Base-by-base conservation (phyloP, 53 echinoderm and acorn worm genomes). In the Holothuria scabra region DNA sequence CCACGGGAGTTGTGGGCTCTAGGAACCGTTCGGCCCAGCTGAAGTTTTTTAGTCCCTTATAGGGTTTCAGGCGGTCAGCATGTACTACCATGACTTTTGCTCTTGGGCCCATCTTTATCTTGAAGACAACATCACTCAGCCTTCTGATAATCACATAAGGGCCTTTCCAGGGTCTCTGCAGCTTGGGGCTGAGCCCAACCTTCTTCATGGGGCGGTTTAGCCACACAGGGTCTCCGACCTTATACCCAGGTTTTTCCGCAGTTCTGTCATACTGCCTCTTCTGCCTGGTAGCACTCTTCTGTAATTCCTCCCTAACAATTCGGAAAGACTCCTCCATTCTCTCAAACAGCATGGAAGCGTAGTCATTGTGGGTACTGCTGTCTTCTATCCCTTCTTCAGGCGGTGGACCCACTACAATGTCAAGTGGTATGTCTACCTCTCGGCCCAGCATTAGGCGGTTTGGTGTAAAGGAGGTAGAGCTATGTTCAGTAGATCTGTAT, bases 381-480 rank as follows among this genome's bases (percentile, higher is more conserved):
- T 63, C n/a, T 22, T 12, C 63, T 25, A 24, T 10, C 9, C 12
- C 48, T 48, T 63, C 25, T 63, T 10, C 32, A 20, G 63, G 63
- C 8, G 63, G 63, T 5, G 25, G 63, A 10, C 63, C 63, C 8
- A 16, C 25, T 7, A 67, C 60, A 48, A 88, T 63, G 67, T 92
- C 92, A 9, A 92, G 46, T 24, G 89, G 92, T 0, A 86, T 76
- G 16, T 58, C 35, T 1, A 81, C 60, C 59, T 92, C 89, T 6
- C 89, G 12, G 0, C 92, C 89, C 16, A 86, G 68, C 92, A 92
- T 86, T 68, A 92, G 65, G 59, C 83, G 44, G 56, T 92, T 86
- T 18, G 92, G 92, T 16, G 68, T 89, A 12, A 91, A 84, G 8
- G 85, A 86, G 20, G 94, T 93, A 5, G 91, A 84, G 33, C 86